These are phyloP conservation scores for Elymnias hypermnestra DNA, from an alignment of 1,140 invertebrate genomes.

Conservation along the genomic window DNA sequence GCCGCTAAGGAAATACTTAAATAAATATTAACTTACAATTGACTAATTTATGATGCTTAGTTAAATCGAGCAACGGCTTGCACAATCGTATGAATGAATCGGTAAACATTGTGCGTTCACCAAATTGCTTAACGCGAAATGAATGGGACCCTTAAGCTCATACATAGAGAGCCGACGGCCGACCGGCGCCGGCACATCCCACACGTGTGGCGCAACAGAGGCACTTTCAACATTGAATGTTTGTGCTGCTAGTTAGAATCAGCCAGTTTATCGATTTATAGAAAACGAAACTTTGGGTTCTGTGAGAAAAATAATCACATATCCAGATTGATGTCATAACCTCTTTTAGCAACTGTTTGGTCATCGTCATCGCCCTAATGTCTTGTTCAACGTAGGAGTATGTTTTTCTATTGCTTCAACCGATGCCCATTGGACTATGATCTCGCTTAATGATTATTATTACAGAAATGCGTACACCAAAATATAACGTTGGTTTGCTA, in stretches of 20 bases:
- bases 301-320: slow-evolving; percentile 1
- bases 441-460: no score
- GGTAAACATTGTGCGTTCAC: slow-evolving; percentile 62
- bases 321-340: background rate
- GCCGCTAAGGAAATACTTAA: slow-evolving; percentile 7
- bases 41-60: slow-evolving; percentile 25
- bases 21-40: slow-evolving; percentile 24
- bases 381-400: background rate
- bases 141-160: slow-evolving; percentile 63
- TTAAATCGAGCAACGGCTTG: slow-evolving; percentile 31
- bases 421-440: no score
- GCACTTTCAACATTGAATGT: slow-evolving; percentile 61
- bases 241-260: slow-evolving; percentile 58
- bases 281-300: slow-evolving; percentile 41
- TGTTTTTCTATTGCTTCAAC: no score
- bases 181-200: slow-evolving; percentile 64
- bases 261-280: slow-evolving; percentile 49
- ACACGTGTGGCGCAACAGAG: slow-evolving; percentile 68
- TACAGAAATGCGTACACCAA: no score
- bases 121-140: slow-evolving; percentile 71
- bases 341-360: background rate
- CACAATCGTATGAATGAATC: slow-evolving; percentile 64
- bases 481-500: no score
- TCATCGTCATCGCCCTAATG: background rate
- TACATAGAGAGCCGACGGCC: slow-evolving; percentile 40